A percentile compares a stretch with the other conserved stretches of the same genome.
phyloP scores from a whole-genome alignment of 2,888 invertebrate genomes.

The Mesochorus sp. region DNA sequence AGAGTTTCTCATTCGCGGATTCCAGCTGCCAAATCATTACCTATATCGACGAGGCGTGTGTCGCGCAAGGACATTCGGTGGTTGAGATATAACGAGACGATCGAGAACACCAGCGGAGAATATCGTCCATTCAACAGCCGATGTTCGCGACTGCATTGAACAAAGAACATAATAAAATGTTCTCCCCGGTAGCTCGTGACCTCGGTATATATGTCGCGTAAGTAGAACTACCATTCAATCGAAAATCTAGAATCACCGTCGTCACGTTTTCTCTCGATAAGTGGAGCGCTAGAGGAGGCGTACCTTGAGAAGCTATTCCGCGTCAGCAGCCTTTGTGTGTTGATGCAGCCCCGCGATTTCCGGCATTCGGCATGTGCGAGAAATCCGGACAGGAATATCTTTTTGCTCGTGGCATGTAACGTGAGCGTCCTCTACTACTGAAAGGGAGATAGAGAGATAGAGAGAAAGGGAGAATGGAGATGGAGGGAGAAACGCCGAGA shows the following conservation, averaged over 20 bases:
- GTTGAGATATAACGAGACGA: conserved; percentile 8
- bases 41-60: conserved; percentile 36
- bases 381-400: conserved; percentile 47
- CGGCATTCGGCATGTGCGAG: conserved; percentile 8
- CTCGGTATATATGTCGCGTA: not conserved
- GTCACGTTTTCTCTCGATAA: conserved; percentile 45
- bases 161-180: conserved; percentile 23
- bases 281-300: conserved; percentile 7
- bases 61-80: conserved; percentile 11
- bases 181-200: not conserved
- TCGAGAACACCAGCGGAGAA: no score
- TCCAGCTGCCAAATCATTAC: conserved; percentile 30
- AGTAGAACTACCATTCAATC: conserved; percentile 30
- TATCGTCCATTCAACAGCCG: no score
- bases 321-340: not conserved
- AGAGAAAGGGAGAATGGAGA: conserved; percentile 8
- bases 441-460: conserved; percentile 30
- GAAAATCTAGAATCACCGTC: conserved; percentile 23
- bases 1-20: conserved; percentile 40
- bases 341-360: conserved; percentile 45
- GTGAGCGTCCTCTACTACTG: conserved; percentile 9
- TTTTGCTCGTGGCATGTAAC: conserved; percentile 23
- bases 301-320: conserved; percentile 31
- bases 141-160: no score
- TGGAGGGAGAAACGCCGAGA: conserved; percentile 11